These are phyloP conservation scores for Thaumatotibia leucotreta DNA, from an alignment of 1,140 invertebrate species.

Conservation along the genomic window DNA sequence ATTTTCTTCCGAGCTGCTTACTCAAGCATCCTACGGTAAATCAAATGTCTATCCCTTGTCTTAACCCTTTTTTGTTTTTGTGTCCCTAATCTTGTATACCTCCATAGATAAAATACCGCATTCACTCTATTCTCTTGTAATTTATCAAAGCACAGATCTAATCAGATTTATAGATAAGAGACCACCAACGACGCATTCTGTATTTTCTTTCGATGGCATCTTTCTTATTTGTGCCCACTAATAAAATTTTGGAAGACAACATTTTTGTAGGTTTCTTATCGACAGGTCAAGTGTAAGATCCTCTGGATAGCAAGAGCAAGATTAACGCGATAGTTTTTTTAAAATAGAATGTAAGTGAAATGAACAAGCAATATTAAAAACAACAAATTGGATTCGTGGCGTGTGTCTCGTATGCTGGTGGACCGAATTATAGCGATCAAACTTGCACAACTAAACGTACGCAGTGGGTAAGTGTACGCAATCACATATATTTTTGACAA, in stretches of 20 bases:
- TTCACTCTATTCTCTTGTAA: constrained; percentile 39
- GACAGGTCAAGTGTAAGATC: too few species aligned
- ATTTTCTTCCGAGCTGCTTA: neutral
- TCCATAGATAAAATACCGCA: constrained; percentile 36
- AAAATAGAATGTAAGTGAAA: too few species aligned
- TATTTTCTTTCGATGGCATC: neutral
- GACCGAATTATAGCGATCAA: too few species aligned
- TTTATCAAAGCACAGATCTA: constrained; percentile 42
- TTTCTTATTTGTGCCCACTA: neutral
- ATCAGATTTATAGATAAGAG: constrained; percentile 33
- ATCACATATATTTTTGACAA: too few species aligned
- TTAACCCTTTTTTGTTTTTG: constrained; percentile 5
- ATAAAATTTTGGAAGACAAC: neutral
- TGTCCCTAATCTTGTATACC: constrained; percentile 24
- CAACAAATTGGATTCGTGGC: too few species aligned
- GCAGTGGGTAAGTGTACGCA: too few species aligned
- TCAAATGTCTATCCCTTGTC: neutral
- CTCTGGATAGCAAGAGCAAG: too few species aligned
- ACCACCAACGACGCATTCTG: constrained; percentile 31
- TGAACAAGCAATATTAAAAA: too few species aligned
- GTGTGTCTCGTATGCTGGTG: too few species aligned
- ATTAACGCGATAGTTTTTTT: too few species aligned
- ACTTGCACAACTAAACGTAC: too few species aligned
- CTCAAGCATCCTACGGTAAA: neutral
- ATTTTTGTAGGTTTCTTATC: neutral